phyloP scores from a whole-genome alignment of 2,888 invertebrate species.

The Junonia oenone region DNA sequence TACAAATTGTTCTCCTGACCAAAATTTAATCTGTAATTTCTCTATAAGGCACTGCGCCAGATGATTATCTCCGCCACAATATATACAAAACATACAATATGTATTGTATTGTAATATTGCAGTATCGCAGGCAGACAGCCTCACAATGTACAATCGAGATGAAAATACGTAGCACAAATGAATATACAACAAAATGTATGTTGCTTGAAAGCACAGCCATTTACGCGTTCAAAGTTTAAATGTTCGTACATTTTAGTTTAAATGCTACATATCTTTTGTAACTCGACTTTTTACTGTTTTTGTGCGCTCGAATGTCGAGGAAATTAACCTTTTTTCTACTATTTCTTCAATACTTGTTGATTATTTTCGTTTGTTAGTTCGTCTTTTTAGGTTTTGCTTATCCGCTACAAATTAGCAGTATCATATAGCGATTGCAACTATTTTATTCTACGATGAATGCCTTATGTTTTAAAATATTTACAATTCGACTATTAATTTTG shows the following conservation, averaged over 20 bases:
- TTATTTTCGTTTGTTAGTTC: not conserved
- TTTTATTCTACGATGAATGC: too few relatives aligned
- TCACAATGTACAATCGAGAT: conserved; percentile 7
- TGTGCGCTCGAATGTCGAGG: not conserved
- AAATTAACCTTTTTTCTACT: not conserved
- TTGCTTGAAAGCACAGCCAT: not conserved
- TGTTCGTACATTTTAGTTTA: not conserved
- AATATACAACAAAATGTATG: not conserved
- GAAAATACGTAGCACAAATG: conserved; percentile 2
- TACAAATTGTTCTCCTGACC: not conserved
- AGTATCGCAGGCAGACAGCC: not conserved
- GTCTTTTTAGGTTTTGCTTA: not conserved
- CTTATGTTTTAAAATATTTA: too few relatives aligned
- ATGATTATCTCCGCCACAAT: not conserved
- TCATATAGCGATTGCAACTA: too few relatives aligned
- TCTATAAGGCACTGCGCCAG: not conserved
- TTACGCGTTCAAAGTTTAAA: not conserved
- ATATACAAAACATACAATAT: not conserved
- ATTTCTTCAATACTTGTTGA: not conserved
- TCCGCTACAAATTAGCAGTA: not conserved
- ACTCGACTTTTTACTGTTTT: not conserved
- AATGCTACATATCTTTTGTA: not conserved
- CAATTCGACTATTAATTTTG: too few relatives aligned
- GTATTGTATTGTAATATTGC: conserved; percentile 4
- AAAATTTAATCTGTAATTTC: not conserved